Evolutionary conservation across 2,113 vertebrate species (phyloP).

Genomic region (Carollia perspicillata): DNA sequence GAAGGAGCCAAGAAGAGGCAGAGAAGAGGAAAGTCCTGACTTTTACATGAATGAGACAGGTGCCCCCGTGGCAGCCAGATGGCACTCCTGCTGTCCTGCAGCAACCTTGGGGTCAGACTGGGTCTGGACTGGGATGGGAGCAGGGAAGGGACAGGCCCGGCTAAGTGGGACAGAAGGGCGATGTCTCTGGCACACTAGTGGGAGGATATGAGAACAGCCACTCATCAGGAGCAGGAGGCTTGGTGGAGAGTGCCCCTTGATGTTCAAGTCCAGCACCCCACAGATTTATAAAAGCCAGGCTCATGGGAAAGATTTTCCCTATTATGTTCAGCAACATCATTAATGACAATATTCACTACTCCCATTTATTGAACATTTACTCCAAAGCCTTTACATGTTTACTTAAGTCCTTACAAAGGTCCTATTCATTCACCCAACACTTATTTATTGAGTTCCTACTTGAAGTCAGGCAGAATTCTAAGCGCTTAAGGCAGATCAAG

Average conservation of each 20-base stretch:
- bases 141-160: background rate
- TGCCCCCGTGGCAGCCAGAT: background rate
- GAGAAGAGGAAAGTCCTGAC: constrained; percentile 47
- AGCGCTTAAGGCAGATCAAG: background rate
- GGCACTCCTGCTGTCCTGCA: background rate
- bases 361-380: background rate
- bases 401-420: background rate
- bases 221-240: background rate
- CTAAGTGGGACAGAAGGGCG: background rate
- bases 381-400: background rate
- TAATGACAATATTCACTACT: background rate
- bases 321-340: background rate
- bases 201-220: background rate
- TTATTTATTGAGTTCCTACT: background rate
- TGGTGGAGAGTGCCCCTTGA: background rate
- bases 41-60: background rate
- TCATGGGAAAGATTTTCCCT: background rate
- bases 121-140: background rate
- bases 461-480: background rate
- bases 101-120: background rate
- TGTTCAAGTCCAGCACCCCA: background rate
- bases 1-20: constrained; percentile 37
- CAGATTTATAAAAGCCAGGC: background rate
- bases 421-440: background rate
- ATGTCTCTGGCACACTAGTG: background rate